Evolutionary conservation across 1,140 invertebrate species (phyloP), one percentile per base, ranked within the genome.

Genomic region (Brachionus calyciflorus): DNA sequence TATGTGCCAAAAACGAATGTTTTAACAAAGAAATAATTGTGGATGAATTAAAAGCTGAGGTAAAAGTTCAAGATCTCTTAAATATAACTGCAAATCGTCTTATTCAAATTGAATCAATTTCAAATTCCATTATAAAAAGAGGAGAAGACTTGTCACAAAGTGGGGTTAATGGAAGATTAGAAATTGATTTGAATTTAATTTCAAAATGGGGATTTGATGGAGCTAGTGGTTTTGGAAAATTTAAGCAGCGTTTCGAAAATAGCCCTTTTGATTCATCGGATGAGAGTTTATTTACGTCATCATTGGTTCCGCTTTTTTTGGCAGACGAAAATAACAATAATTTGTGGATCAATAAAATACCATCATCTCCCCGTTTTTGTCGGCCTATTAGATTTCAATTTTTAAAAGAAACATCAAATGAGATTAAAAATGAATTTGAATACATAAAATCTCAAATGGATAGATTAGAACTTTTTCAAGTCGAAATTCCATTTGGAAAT

Each of bases 381-480:
- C 48, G 48, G 48, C 48, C 48, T 49, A 2, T 49, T 49, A 49
- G 48, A 49, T 49, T 49, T 19, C 48, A 49, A 49, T 49, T 49
- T 49, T 19, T 1, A 49, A 49, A 49, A 49, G 48, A 49, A 49
- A 49, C 48, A 49, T 49, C n/a, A 49, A 49, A 49, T 49, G n/a
- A 49, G 48, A 49, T 49, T 19, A 49, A 49, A 49, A 49, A 49
- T 49, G 48, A 49, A 49, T 49, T 49, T 49, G 48, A 49, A 49
- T 49, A 49, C 24, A 49, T 49, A 17, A 49, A 49, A 49, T 49
- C 48, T 19, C 48, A 49, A 49, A 49, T 49, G 48, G 48, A 49
- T 19, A 49, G 48, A 49, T 49, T 49, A 49, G 48, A 49, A 49
- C 48, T 19, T 49, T 49, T 7, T 21, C 9, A 49, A 49, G 48